Percentiles rank a stretch among this genome's conserved stretches.
phyloP scores from a whole-genome alignment of 2,113 vertebrate genomes.

The Zonotrichia leucophrys region DNA sequence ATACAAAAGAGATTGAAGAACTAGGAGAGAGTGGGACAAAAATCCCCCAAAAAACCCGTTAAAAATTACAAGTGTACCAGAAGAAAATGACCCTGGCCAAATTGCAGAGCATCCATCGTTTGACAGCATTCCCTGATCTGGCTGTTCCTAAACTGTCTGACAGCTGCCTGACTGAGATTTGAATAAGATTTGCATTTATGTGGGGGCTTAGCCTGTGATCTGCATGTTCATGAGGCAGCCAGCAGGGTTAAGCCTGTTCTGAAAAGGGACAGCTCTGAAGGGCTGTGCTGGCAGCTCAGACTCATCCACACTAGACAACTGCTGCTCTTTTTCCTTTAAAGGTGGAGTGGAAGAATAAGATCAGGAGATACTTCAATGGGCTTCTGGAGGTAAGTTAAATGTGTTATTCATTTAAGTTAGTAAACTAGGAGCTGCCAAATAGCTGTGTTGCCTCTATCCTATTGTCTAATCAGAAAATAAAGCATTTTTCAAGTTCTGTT shows the following conservation, averaged over 20 bases:
- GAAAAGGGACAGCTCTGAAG: background rate
- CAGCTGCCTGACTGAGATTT: background rate
- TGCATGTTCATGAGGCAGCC: slow-evolving; percentile 18
- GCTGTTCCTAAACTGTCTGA: background rate
- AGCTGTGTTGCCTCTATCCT: background rate
- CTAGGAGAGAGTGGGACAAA: background rate
- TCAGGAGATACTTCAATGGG: background rate
- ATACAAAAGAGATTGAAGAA: background rate
- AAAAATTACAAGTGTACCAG: background rate
- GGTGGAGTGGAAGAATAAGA: background rate
- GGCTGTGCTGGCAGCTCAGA: background rate
- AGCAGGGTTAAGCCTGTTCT: background rate
- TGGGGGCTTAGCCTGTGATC: slow-evolving; percentile 22
- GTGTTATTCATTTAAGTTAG: background rate
- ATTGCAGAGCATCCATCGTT: background rate
- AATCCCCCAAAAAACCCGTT: background rate
- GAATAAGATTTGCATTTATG: slow-evolving; percentile 50
- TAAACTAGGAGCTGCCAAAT: background rate
- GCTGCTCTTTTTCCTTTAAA: background rate
- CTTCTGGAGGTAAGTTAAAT: slow-evolving; percentile 38
- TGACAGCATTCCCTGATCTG: background rate
- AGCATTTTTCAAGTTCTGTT: background rate
- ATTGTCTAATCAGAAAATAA: background rate
- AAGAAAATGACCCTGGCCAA: background rate
- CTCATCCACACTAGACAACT: background rate